Base-by-base conservation (phyloP, 1,140 invertebrate genomes). In the Dinoponera quadriceps region DNA sequence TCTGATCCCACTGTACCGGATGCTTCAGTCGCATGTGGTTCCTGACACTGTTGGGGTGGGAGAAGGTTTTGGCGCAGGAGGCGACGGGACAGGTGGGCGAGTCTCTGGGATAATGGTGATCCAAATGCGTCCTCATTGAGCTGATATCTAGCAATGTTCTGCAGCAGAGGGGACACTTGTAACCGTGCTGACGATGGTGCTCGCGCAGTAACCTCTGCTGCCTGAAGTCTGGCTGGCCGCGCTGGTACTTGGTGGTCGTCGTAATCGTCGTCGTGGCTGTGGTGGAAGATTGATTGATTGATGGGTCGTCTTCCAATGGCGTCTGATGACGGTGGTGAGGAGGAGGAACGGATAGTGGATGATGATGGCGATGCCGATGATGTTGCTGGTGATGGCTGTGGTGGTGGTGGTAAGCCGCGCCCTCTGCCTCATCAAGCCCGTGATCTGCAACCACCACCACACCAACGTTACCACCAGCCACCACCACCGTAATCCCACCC, bases 11-110 rank as follows among this genome's bases (percentile, higher is more conserved):
- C 90, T 97, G 96, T 81, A 95, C 93, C 0, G 96, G 95, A 93
- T 97, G 97, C 93, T 97, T 97, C 83, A 96, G 95, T 82, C 97
- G 95, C 97, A 97, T 97, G 92, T 97, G 97, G 93, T 97, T 98
- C 83, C 97, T 95, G 48, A 97, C 97, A 54, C 96, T 97, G 93
- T 97, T 98, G 7, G 97, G 97, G 93, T 98, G 97, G 54, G 96
- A 95, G 93, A 97, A 97, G 77, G 95, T 95, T 84, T 97, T 95
- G 51, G 96, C 95, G 91, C 97, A 98, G 65, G 95, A 94, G 27
- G 95, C 94, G 49, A 97, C 97, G 11, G 97, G 97, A 94, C 97
- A 97, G 54, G 96, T 95, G 51, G 96, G 96, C 92, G 96, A 97
- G 93, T 97, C 97, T 84, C 97, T 95, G 9, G 97, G 97, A 94